Evolutionary conservation across 2,888 invertebrate species (phyloP), one percentile per base, ranked within the genome.

Genomic region (Thereva nobilitata): DNA sequence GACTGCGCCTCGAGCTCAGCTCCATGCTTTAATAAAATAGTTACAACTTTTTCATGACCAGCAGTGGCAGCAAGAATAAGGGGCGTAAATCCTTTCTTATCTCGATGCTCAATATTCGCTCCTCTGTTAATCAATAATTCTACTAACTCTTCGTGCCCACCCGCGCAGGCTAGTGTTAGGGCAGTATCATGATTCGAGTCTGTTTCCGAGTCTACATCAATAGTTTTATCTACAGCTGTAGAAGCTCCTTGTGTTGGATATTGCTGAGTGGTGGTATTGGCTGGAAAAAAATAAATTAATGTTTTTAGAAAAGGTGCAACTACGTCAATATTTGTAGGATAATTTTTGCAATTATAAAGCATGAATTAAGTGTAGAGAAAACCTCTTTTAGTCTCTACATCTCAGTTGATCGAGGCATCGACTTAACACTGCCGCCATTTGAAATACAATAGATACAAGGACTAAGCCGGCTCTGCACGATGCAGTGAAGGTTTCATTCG

Each of bases 1-100:
- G 97, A 97, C 83, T 98, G 97, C 42, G 98, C 98, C 80, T 99
- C 99, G 74, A 99, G 91, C 78, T 97, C 95, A n/a, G 97, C 97
- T 71, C 91, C 92, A 81, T 93, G 89, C 80, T 94, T 95, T 66
- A 99, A 83, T 5, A 99, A 86, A 74, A 95, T 91, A 75, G 97
- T 97, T 7, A 97, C 97, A 35, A 82, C 87, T 78, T 91, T 89
- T 68, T 92, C 90, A 78, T 95, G 94, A 0, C 98, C 98, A 23
- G 97, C 97, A 9, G 98, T 97, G 37, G 98, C 97, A 53, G 97
- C 97, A 73, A 98, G 85, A 76, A 98, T 98, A 49, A 99, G 84
- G 0, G 99, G 97, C 0, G 98, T 97, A 80, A 98, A 98, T 38
- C 98, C 97, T 83, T 98, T 99, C 82, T 98, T 99, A 82, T 99